phyloP scores from a whole-genome alignment of 2,888 invertebrate genomes.

The Cephus sareptanus region DNA sequence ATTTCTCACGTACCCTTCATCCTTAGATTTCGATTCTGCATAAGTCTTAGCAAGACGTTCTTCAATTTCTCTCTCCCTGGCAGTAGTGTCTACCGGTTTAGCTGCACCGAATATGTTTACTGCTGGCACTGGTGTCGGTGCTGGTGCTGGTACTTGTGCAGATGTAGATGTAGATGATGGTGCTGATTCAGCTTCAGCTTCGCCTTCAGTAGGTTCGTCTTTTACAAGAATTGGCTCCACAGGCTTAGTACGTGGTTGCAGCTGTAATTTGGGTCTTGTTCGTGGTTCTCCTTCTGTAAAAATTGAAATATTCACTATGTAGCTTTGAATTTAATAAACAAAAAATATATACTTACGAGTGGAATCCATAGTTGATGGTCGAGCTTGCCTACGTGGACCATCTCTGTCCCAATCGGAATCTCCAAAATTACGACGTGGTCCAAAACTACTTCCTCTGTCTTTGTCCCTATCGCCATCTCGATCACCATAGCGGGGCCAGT shows the following conservation, averaged over 20 bases:
- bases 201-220: constrained; percentile 31
- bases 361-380: constrained; percentile 29
- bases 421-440: constrained; percentile 55
- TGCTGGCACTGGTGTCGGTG: constrained; percentile 70
- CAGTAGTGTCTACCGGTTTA: constrained; percentile 93
- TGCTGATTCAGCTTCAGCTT: constrained; percentile 12
- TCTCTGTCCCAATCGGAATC: constrained; percentile 46
- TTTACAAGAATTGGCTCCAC: constrained; percentile 65
- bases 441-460: constrained; percentile 66
- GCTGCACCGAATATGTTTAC: constrained; percentile 93
- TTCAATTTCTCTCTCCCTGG: constrained; percentile 91
- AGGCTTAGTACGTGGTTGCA: constrained; percentile 85
- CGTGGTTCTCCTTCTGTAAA: constrained; percentile 68
- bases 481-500: constrained; percentile 44
- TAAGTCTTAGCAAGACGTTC: constrained; percentile 77
- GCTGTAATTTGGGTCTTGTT: constrained; percentile 81
- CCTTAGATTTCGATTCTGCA: constrained; percentile 50
- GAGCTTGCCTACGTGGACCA: constrained; percentile 26
- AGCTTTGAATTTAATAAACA: background rate
- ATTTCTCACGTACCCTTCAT: constrained; percentile 45
- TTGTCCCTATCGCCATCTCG: constrained; percentile 58
- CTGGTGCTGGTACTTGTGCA: constrained; percentile 47
- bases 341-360: constrained; percentile 21
- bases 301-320: no score
- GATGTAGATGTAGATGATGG: constrained; percentile 31